phyloP scores from a whole-genome alignment of 2,888 invertebrate genomes.

The Lutraria lutraria region DNA sequence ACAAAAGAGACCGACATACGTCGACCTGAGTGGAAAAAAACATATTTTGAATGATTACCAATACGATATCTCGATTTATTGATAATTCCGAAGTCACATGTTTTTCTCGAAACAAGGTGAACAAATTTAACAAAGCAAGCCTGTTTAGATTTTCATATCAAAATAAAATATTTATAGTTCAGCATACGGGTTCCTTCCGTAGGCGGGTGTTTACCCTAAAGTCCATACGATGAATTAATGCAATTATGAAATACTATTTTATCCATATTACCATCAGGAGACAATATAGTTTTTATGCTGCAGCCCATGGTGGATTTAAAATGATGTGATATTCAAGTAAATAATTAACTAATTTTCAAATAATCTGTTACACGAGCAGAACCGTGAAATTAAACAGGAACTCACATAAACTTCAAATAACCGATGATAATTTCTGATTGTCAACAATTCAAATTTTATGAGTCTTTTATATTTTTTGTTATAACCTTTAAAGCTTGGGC shows the following conservation, averaged over 20 bases:
- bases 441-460: background rate
- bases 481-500: background rate
- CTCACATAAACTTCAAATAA: background rate
- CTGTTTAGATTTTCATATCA: no score
- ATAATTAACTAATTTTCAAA: background rate
- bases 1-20: no score
- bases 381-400: conserved; percentile 19
- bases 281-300: background rate
- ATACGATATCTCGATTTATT: no score
- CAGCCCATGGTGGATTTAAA: background rate
- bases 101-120: no score
- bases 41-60: no score
- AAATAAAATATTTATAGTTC: no score
- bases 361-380: background rate
- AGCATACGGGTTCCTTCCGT: no score
- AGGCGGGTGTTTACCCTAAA: background rate
- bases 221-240: background rate
- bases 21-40: no score
- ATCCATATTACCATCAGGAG: background rate
- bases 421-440: background rate
- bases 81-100: no score
- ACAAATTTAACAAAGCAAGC: no score
- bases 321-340: background rate
- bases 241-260: background rate
- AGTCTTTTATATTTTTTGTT: background rate